Conservation (phyloP, 1,140 invertebrate genomes). For the Bombus confusus region DNA sequence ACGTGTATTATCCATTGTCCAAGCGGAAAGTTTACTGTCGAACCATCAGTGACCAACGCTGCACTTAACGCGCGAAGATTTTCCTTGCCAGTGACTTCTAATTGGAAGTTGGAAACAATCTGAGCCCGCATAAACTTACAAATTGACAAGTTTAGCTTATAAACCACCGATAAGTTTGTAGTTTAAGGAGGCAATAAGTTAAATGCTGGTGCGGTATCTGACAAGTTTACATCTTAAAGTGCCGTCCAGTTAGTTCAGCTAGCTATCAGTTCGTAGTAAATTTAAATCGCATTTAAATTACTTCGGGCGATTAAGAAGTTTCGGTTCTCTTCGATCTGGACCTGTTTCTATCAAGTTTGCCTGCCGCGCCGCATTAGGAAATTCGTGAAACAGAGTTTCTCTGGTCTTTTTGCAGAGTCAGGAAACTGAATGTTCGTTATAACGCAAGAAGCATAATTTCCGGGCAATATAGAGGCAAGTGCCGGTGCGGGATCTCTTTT, state of each 20-base stretch:
- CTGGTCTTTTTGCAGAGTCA: neutral
- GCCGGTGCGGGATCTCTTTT: neutral
- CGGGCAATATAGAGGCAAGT: neutral
- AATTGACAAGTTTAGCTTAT: constrained; percentile 3
- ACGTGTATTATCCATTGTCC: neutral
- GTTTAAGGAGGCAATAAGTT: constrained; percentile 2
- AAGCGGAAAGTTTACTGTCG: neutral
- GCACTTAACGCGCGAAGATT: neutral
- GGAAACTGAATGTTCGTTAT: neutral
- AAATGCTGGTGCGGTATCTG: no score
- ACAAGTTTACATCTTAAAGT: constrained; percentile 6
- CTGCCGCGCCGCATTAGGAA: neutral
- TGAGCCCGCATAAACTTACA: neutral
- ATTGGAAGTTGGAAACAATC: neutral
- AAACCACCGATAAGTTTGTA: neutral
- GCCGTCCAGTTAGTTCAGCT: neutral
- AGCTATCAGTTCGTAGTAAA: neutral
- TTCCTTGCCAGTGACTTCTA: neutral
- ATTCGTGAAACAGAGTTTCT: neutral
- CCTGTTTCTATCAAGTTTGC: no score
- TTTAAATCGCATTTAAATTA: constrained; percentile 5
- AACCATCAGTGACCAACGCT: neutral
- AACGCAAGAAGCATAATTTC: constrained; percentile 12
- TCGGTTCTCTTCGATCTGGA: no score
- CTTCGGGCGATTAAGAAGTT: no score